These are phyloP conservation scores for Callospermophilus lateralis DNA, from an alignment of 2,113 vertebrate genomes.

Conservation along the genomic window DNA sequence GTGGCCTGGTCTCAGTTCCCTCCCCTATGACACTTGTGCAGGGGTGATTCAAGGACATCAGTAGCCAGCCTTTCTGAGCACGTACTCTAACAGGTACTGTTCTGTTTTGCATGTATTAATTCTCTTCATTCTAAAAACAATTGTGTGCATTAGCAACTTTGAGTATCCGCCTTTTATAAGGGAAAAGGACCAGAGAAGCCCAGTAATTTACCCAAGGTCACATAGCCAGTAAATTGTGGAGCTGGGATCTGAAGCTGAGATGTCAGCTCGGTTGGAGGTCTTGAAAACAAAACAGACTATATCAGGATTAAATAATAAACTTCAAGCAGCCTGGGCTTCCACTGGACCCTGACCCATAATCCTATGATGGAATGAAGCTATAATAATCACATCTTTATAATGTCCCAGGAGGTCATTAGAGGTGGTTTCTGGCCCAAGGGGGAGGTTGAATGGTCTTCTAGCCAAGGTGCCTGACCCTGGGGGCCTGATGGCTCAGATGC, in stretches of 20 bases:
- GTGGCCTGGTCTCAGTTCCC: not conserved
- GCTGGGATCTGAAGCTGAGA: not conserved
- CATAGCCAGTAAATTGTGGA: not conserved
- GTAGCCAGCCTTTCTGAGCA: not conserved
- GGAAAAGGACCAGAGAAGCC: conserved; percentile 9
- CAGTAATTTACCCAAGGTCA: not conserved
- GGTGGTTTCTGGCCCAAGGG: not conserved
- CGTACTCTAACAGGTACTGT: not conserved
- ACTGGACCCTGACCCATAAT: not conserved
- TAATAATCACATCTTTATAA: not conserved
- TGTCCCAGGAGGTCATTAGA: not conserved
- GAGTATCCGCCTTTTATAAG: not conserved
- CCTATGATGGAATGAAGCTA: not conserved
- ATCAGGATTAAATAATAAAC: not conserved
- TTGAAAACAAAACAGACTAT: not conserved
- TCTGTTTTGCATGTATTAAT: not conserved
- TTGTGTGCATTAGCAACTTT: not conserved
- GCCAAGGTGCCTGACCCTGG: not conserved
- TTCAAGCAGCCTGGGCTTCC: not conserved
- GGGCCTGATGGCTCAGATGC: not conserved
- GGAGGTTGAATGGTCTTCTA: not conserved
- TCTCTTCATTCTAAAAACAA: not conserved
- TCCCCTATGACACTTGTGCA: not conserved
- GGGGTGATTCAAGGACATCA: too few relatives aligned
- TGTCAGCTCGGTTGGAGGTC: not conserved